Base-by-base conservation (phyloP, 1,140 invertebrate genomes). In the Solenopsis fugax region DNA sequence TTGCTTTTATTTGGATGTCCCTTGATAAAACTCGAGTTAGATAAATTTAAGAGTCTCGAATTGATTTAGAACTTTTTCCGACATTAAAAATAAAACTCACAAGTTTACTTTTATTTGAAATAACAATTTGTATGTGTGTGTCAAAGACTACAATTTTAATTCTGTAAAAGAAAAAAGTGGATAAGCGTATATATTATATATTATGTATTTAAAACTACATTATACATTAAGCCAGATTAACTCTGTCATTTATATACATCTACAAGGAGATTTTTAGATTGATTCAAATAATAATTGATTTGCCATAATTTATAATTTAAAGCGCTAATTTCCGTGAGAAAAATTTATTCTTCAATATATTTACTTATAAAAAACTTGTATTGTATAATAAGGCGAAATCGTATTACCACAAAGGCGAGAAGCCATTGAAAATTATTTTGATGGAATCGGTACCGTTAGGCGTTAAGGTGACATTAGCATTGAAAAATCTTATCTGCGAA, bases 401-500 rank as follows among this genome's bases (percentile, higher is more conserved):
- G 18, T 84, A 50, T 84, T 75, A 50, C 1, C 48, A 5, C 21
- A 12, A 21, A 50, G 29, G 54, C 13, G 5, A 50, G 45, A 73
- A 75, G 67, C 7, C 69, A 82, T 45, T 73, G 67, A 21, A 37
- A 56, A 62, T 84, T 75, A 75, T 84, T 69, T 73, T 41, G 29
- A 73, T 58, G 56, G 69, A 84, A 24, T 84, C 54, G 69, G 73
- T 21, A 24, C 37, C 21, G 54, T 12, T n/a, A 13, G 21, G 54
- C 37, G 52, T 41, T 54, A 75, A 84, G 60, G 81, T 87, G 86
- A 88, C 87, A 76, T 87, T 91, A 87, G 88, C 91, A 89, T 88
- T 91, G 90, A 92, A 92, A 93, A 92, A 91, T 92, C 88, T 85
- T 71, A 87, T 86, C 88, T 45, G 41, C 45, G 85, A 77, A 89